Evolutionary conservation across 2,888 invertebrate species (phyloP), one percentile per base, ranked within the genome.

Genomic region (Enchytraeus crypticus): DNA sequence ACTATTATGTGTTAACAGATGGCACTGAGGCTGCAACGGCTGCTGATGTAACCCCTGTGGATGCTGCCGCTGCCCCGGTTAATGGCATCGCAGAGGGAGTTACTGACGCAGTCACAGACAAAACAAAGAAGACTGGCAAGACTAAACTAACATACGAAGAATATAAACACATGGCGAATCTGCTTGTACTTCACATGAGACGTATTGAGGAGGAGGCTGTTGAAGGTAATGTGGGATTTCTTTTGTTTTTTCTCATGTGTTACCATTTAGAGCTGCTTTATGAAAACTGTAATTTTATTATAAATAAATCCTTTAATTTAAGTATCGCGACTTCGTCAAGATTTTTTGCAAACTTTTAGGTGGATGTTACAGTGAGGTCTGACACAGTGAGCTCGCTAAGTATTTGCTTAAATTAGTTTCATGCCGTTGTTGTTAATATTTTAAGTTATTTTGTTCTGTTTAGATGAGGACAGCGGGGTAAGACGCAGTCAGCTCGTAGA

Each of bases 161-260:
- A 66, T 98, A 97, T 81, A 92, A 90, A 76, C 85, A 87, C 55
- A 82, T 97, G 60, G 90, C 93, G 51, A 92, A 93, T 72, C 87
- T 93, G 85, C 83, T 98, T 59, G 86, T 96, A 3, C 83, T 91
- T 58, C 88, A 89, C 74, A 89, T 98, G 88, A 85, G 92, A 68
- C 85, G 85, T 70, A 88, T 88, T 74, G 96, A 97, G 77, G 82
- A 82, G 58, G 74, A 75, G 56, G 63, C 64, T 30, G 72, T 64
- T 38, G 73, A 74, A 59, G 77, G 75, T 67, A 49, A 64, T 33
- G 23, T 30, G n/a, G 4, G 33, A 26, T 38, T 33, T 32, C 45
- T 14, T 5, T n/a, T n/a, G n/a, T n/a, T n/a, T n/a, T n/a, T n/a
- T n/a, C n/a, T n/a, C n/a, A n/a, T n/a, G n/a, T n/a, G n/a, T n/a